A percentile compares a stretch with the other conserved stretches of the same genome.
Conservation (phyloP, 2,888 invertebrate species). For the Latrodectus elegans region DNA sequence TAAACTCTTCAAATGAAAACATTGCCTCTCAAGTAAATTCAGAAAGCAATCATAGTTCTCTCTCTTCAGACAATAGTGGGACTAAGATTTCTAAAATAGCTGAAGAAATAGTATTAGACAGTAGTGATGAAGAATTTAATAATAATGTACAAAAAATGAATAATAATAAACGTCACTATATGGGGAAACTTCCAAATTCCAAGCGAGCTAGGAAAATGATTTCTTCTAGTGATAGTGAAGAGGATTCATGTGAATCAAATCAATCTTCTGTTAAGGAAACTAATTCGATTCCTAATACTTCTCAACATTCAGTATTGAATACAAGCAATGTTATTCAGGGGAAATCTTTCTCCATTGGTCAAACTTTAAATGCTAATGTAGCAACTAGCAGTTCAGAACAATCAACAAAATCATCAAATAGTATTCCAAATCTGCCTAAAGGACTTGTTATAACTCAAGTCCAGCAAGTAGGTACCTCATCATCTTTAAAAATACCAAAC, state of each 20-base stretch:
- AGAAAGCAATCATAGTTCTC: background rate
- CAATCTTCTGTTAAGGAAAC: background rate
- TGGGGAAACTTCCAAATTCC: background rate
- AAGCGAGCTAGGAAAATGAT: conserved; percentile 25
- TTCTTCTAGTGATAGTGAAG: conserved; percentile 39
- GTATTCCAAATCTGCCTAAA: conserved; percentile 42
- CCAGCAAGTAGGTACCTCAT: background rate
- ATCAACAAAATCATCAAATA: background rate
- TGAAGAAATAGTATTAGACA: conserved; percentile 63
- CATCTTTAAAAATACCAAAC: background rate
- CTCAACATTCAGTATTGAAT: background rate
- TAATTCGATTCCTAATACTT: background rate
- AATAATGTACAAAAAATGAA: background rate
- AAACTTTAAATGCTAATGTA: background rate
- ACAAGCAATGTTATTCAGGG: background rate
- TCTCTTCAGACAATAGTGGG: background rate
- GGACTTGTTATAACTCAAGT: conserved; percentile 37
- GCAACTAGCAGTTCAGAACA: background rate
- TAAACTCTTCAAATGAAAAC: background rate
- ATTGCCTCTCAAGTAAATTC: background rate
- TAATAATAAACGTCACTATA: background rate
- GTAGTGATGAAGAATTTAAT: conserved; percentile 54
- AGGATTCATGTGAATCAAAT: background rate
- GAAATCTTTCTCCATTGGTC: background rate
- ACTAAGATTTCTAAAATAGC: background rate